Evolutionary conservation across 37 sponge, comb jelly and placozoan genomes (phyloP), one percentile per base, ranked within the genome.

Genomic region (Trichoplax adhaerens): DNA sequence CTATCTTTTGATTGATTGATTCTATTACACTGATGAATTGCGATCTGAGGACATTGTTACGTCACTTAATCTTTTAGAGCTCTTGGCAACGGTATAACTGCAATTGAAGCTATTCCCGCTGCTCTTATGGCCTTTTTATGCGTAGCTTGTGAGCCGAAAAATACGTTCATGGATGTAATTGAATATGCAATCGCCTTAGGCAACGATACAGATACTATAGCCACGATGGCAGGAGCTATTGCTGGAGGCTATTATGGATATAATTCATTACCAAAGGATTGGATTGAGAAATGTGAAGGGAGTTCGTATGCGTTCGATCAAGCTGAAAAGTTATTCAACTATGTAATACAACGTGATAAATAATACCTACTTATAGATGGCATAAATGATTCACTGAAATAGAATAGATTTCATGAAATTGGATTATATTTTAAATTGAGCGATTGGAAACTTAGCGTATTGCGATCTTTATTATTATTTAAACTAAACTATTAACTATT

Each of bases 191-290:
- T 87, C 53, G 78, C 84, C 46, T 68, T 87, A 49, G 88, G 88
- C 2, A 85, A 85, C 7, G 88, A 87, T 72, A 81, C 88, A 0
- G 88, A 87, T 79, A 87, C 88, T 55, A 87, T 87, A 53, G 88
- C 82, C 3, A 70, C 78, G 73, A 87, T 87, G 88, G 85, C 88
- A 7, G 88, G 88, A 12, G 88, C 86, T 51, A 84, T 87, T 8
- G 85, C 71, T 29, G 88, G 88, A 2, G 88, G 79, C 3, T 84
- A 78, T 67, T 84, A 81, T 72, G 88, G 88, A 2, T 55, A 66
- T 12, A 72, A 68, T 48, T 54, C 54, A 1, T 84, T 87, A 61
- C 86, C 88, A 8, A 47, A 68, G 64, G 78, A 80, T 0, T 87
- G 85, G 85, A 59, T 63, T 2, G 65, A 79, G 2, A 59, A 57